Evolutionary conservation across 2,888 invertebrate species (phyloP).

Genomic region (Hololepta plana): DNA sequence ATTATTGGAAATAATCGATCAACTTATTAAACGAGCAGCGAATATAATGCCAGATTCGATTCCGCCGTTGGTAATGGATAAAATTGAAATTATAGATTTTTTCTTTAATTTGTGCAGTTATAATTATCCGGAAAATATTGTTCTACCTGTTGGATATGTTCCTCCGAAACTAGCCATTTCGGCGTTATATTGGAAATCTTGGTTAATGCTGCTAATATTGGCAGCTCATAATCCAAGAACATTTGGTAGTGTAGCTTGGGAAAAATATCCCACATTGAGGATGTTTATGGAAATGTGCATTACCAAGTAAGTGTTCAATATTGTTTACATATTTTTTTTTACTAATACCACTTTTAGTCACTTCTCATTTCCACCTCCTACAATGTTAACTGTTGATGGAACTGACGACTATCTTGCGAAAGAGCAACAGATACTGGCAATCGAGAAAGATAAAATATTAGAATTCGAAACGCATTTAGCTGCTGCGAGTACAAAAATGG

Average conservation of each 20-base stretch:
- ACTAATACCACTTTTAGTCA: conserved; percentile 29
- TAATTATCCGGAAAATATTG: conserved; percentile 83
- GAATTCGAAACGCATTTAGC: conserved; percentile 88
- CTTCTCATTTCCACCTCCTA: conserved; percentile 53
- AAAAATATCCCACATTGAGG: conserved; percentile 76
- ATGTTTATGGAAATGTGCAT: conserved; percentile 93
- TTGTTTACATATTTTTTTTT: conserved; percentile 1
- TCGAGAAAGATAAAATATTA: conserved; percentile 62
- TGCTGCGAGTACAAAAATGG: conserved; percentile 70
- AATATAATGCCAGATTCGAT: conserved; percentile 54
- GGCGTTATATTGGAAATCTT: conserved; percentile 89
- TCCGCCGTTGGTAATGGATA: conserved; percentile 55
- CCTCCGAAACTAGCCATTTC: conserved; percentile 82
- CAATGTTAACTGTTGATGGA: conserved; percentile 36
- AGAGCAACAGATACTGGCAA: conserved; percentile 45
- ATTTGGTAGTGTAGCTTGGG: conserved; percentile 76
- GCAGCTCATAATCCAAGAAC: conserved; percentile 83
- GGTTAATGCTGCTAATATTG: conserved; percentile 72
- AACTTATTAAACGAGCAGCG: conserved; percentile 70
- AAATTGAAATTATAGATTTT: conserved; percentile 72
- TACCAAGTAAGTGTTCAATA: conserved; percentile 48
- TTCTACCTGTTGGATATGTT: conserved; percentile 60
- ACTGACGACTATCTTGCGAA: conserved; percentile 38
- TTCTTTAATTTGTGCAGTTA: conserved; percentile 83
- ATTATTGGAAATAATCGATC: conserved; percentile 71